Conservation (phyloP, 2,797 vertebrate species). For the Erpetoichthys calabaricus region DNA sequence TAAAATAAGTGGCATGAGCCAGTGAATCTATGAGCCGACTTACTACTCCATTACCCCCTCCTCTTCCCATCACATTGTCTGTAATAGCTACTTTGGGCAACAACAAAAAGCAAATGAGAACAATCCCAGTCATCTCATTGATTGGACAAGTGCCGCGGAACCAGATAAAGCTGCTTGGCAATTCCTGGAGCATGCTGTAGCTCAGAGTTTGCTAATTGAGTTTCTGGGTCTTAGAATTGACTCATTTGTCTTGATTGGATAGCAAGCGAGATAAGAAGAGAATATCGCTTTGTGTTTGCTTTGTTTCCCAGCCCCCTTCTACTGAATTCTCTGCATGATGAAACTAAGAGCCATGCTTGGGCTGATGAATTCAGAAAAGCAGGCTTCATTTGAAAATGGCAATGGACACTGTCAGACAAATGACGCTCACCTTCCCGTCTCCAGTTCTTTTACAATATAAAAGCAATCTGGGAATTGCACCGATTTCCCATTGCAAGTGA, state of each 20-base stretch:
- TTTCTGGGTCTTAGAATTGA: constrained; percentile 30
- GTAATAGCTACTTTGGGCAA: constrained; percentile 24
- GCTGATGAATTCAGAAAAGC: no score
- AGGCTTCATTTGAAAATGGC: no score
- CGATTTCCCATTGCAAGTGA: no score
- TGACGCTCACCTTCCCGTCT: no score
- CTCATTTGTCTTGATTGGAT: constrained; percentile 43
- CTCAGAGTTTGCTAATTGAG: constrained; percentile 33
- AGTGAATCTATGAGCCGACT: no score
- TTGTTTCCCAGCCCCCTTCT: not conserved
- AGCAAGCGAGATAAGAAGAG: constrained; percentile 22
- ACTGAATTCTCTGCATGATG: constrained; percentile 7
- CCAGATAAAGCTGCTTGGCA: constrained; percentile 18
- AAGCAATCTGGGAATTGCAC: no score
- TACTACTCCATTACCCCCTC: no score
- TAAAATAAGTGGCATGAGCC: no score
- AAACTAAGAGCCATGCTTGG: not conserved
- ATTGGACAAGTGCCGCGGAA: constrained; percentile 16
- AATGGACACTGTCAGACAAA: no score
- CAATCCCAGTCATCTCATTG: constrained; percentile 19
- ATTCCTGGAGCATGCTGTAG: constrained; percentile 14
- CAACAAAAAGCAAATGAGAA: constrained; percentile 32
- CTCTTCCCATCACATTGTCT: no score
- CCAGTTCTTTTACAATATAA: no score
- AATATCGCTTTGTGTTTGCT: constrained; percentile 17